Percentiles rank a stretch among this genome's conserved stretches.
These are phyloP conservation scores for Epinotia demarniana DNA, from an alignment of 2,888 invertebrate genomes.

Conservation along the genomic window DNA sequence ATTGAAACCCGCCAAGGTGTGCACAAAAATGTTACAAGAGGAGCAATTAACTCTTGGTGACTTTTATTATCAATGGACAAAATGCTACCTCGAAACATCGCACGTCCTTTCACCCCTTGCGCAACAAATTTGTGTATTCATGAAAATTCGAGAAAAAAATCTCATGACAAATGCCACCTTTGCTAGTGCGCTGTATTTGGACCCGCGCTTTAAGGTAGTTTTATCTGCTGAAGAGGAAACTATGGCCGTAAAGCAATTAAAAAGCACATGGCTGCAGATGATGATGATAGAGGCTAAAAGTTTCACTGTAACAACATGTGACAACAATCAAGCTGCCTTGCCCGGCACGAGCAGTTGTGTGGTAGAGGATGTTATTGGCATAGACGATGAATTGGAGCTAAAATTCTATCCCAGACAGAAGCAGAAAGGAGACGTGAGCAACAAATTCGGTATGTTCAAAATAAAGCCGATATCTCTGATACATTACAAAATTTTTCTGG, in stretches of 20 bases:
- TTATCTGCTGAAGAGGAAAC: background rate
- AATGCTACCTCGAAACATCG: background rate
- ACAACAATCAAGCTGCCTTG: background rate
- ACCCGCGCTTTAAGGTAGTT: background rate
- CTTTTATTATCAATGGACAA: constrained; percentile 6
- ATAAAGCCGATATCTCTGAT: background rate
- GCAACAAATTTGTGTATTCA: background rate
- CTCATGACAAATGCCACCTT: background rate
- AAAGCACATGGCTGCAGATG: background rate
- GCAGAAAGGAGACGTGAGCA: background rate
- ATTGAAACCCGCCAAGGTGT: background rate
- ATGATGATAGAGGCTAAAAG: background rate
- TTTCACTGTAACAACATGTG: background rate
- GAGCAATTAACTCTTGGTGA: constrained; percentile 10
- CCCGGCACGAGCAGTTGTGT: background rate
- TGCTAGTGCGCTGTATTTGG: background rate
- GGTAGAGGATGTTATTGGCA: background rate
- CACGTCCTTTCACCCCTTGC: background rate
- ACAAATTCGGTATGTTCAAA: background rate
- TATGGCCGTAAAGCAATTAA: background rate
- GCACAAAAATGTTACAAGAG: constrained; percentile 7
- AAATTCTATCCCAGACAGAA: background rate
- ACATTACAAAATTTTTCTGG: background rate
- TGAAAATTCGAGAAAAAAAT: background rate
- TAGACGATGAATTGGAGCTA: background rate